These are phyloP conservation scores for Falco concolor DNA, from an alignment of 2,797 vertebrate genomes.

Conservation along the genomic window DNA sequence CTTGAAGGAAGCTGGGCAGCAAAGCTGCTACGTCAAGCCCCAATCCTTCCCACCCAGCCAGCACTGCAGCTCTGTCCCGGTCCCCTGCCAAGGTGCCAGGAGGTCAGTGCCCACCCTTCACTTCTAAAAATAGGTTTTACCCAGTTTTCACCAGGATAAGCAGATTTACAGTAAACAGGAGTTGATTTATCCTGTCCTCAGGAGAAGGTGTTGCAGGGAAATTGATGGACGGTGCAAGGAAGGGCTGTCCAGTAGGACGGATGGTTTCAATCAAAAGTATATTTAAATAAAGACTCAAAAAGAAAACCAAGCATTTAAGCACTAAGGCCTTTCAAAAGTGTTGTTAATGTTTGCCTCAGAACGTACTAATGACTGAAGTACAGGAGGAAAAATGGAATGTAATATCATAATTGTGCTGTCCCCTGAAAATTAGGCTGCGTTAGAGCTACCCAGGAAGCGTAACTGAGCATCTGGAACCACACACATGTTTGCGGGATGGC, in stretches of 20 bases:
- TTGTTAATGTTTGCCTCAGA: not conserved
- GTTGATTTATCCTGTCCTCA: not conserved
- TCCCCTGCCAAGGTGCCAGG: not conserved
- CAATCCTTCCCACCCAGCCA: not conserved
- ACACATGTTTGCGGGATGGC: rapidly evolving
- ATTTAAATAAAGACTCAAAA: not conserved
- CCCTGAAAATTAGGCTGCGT: not conserved
- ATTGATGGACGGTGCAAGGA: not conserved
- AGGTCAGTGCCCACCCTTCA: not conserved
- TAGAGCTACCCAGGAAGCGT: not conserved
- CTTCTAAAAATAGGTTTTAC: not conserved
- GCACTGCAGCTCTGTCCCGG: not conserved
- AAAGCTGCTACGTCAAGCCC: not conserved
- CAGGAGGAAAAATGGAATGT: not conserved
- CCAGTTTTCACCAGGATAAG: not conserved
- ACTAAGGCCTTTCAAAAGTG: not conserved
- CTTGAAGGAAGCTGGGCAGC: not conserved
- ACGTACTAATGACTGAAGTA: not conserved
- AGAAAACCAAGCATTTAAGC: not conserved
- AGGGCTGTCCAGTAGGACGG: not conserved
- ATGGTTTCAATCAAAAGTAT: not conserved
- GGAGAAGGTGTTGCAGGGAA: not conserved
- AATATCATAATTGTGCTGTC: too few relatives aligned
- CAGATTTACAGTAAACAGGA: not conserved
- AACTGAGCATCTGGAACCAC: rapidly evolving